Evolutionary conservation across 2,113 vertebrate genomes (phyloP), one percentile per base, ranked within the genome.

Genomic region (Corythaeola cristata): DNA sequence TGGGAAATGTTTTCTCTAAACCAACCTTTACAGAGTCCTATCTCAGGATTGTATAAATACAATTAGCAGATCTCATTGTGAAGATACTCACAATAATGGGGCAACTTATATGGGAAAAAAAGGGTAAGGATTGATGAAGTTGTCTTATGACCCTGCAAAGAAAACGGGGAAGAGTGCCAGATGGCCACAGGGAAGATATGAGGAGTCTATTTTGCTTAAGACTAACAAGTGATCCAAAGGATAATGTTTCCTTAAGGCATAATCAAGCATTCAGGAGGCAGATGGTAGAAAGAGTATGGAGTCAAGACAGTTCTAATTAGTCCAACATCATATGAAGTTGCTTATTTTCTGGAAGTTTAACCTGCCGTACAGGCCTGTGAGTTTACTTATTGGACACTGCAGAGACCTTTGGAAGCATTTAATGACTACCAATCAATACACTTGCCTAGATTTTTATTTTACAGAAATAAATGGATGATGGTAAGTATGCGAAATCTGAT

Each of bases 211-310:
- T 96, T 83, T 93, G 41, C 55, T 89, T 91, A 91, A 95, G 53
- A 73, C 58, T 90, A 92, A 71, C 76, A 88, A 93, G 56, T 83
- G 78, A 94, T 90, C 88, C 93, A 96, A 76, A 91, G 89, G 49
- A 64, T 89, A 95, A 96, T 81, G 58, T 92, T 97, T 94, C 89
- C 91, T 96, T 93, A 89, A 95, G 91, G 93, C 91, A 96, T 93
- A 91, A 92, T 96, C 80, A 96, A 82, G 69, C 56, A 96, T 96
- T 96, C 89, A 96, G 45, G 35, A 94, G 71, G 75, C 88, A 93
- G 88, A 91, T 90, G 89, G 89, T 74, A 5, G 71, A 85, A 94
- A 78, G 71, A 85, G 35, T 79, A 85, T 66, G 82, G 82, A 95
- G 74, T 96, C 77, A 94, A 85, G 87, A 72, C 58, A 75, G 41